Conservation (phyloP, 2,797 vertebrate genomes). For the Miichthys miiuy region DNA sequence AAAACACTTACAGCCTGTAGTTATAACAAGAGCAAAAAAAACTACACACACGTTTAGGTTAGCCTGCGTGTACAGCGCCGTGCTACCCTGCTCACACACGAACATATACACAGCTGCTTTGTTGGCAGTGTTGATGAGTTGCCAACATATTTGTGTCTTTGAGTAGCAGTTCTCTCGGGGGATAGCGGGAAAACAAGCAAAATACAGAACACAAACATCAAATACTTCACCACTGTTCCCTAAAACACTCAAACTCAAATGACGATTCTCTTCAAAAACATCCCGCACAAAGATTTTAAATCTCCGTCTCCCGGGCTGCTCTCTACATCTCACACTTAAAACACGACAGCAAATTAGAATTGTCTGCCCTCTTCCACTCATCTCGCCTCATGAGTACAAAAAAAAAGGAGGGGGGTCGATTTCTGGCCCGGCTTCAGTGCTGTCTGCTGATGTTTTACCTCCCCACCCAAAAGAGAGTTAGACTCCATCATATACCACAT, state of each 20-base stretch:
- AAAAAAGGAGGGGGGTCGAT: neutral
- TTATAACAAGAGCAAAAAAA: neutral
- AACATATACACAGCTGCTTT: conserved; percentile 1
- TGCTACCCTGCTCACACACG: neutral
- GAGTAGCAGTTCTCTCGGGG: conserved; percentile 27
- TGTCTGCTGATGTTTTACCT: conserved; percentile 6
- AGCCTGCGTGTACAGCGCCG: neutral
- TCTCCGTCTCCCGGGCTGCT: neutral
- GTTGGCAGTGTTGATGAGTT: conserved; percentile 15
- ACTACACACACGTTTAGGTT: neutral
- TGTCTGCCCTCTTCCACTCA: conserved; percentile 7
- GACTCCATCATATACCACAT: neutral
- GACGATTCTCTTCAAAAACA: conserved; percentile 29
- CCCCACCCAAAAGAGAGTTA: neutral
- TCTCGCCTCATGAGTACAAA: conserved; percentile 1
- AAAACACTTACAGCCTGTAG: neutral
- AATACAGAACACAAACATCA: conserved; percentile 23
- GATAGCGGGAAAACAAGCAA: conserved; percentile 16
- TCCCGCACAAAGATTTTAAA: conserved; percentile 1
- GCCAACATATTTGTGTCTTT: conserved; percentile 25
- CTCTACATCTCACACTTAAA: conserved; percentile 26
- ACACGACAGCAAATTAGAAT: conserved; percentile 31
- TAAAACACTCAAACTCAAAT: conserved; percentile 22
- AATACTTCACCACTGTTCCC: conserved; percentile 12
- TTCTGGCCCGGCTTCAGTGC: conserved; percentile 9